phyloP scores from a whole-genome alignment of 2,888 invertebrate genomes.

The Tetranychus truncatus region DNA sequence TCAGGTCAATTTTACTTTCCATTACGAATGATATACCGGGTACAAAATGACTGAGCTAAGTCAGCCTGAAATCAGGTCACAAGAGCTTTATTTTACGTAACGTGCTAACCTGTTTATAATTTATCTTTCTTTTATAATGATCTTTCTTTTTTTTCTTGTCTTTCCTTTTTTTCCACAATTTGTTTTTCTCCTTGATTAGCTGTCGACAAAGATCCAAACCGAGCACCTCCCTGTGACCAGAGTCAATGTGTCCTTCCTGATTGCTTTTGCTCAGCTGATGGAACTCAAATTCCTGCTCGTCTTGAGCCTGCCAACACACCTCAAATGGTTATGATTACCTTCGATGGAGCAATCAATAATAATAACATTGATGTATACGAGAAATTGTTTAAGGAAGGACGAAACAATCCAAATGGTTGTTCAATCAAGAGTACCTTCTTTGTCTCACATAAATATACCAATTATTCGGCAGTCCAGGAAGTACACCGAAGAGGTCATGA shows the following conservation, averaged over 20 bases:
- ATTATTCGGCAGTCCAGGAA: constrained; percentile 32
- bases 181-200: constrained; percentile 23
- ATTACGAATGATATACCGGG: background rate
- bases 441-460: constrained; percentile 31
- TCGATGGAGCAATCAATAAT: constrained; percentile 32
- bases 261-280: constrained; percentile 32
- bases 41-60: background rate
- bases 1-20: constrained; percentile 5
- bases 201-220: constrained; percentile 31
- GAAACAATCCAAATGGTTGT: constrained; percentile 32
- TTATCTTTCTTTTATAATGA: background rate
- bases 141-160: background rate
- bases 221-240: constrained; percentile 30
- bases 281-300: constrained; percentile 31
- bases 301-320: constrained; percentile 30
- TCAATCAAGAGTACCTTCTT: constrained; percentile 31
- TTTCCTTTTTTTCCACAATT: constrained; percentile 1
- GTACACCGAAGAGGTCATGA: constrained; percentile 57
- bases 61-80: background rate
- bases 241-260: constrained; percentile 31
- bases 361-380: constrained; percentile 33
- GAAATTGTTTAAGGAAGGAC: constrained; percentile 30
- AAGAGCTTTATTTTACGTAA: background rate
- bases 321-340: constrained; percentile 33
- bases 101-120: background rate